Evolutionary conservation across 2,113 vertebrate species (phyloP).

Genomic region (Indicator indicator): DNA sequence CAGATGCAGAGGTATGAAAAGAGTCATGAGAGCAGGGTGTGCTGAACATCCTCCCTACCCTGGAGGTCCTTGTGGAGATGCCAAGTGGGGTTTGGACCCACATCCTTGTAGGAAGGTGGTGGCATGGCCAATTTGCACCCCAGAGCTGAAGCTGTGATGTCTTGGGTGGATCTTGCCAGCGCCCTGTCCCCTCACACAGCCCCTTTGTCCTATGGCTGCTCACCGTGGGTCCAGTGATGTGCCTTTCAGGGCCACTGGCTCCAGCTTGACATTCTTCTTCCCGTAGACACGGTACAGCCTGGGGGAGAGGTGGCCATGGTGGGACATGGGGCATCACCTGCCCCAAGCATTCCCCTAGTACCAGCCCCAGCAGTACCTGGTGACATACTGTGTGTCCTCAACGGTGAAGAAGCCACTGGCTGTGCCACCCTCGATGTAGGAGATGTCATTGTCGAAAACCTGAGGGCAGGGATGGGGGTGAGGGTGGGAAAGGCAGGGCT

Average conservation of each 20-base stretch:
- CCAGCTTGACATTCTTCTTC: constrained; percentile 93
- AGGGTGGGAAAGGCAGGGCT: neutral
- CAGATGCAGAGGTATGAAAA: neutral
- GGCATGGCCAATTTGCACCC: rapidly evolving
- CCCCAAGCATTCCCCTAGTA: neutral
- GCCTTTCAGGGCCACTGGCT: constrained; percentile 88
- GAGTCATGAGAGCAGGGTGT: neutral
- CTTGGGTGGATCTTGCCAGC: neutral
- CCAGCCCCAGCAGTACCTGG: constrained; percentile 76
- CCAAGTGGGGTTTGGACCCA: neutral
- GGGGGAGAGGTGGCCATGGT: neutral
- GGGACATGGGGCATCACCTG: neutral
- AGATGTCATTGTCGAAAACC: constrained; percentile 94
- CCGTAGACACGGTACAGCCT: constrained; percentile 95
- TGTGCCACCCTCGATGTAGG: constrained; percentile 96
- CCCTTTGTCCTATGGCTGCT: neutral
- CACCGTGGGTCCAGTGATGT: constrained; percentile 92
- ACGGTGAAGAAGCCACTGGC: constrained; percentile 96
- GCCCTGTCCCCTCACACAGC: neutral
- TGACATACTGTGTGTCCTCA: constrained; percentile 87
- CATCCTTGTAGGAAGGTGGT: neutral
- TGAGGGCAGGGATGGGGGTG: constrained; percentile 25
- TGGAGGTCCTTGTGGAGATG: neutral
- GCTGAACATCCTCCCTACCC: rapidly evolving
- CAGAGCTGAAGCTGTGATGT: neutral